These are phyloP conservation scores for Orchesellides sinensis DNA, from an alignment of 2,888 invertebrate genomes.

Conservation along the genomic window DNA sequence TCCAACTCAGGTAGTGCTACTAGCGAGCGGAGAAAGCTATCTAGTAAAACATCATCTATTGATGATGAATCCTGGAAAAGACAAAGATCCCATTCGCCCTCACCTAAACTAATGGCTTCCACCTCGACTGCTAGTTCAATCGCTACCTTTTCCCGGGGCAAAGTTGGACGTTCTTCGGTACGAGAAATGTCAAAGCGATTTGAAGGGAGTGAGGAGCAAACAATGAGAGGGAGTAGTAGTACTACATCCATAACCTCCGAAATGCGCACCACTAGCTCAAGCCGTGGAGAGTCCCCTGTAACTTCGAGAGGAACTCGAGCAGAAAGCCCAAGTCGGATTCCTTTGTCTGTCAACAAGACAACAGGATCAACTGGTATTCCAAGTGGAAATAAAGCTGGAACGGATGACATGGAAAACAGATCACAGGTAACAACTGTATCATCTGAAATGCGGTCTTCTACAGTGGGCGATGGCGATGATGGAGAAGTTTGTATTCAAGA, in stretches of 20 bases:
- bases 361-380: constrained; percentile 21
- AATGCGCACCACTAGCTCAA: background rate
- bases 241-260: constrained; percentile 39
- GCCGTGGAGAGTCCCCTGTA: constrained; percentile 19
- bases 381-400: constrained; percentile 2
- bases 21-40: background rate
- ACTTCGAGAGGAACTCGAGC: constrained; percentile 32
- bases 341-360: constrained; percentile 55
- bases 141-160: constrained; percentile 69
- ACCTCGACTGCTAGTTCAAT: constrained; percentile 39
- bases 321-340: constrained; percentile 63
- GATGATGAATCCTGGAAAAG: constrained; percentile 66
- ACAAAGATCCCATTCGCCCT: constrained; percentile 51
- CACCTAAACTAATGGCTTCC: constrained; percentile 30
- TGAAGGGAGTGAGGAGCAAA: constrained; percentile 52
- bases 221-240: constrained; percentile 31
- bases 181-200: constrained; percentile 73
- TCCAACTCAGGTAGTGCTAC: background rate
- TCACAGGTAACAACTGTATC: constrained; percentile 30
- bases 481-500: constrained; percentile 34
- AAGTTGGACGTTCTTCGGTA: constrained; percentile 73
- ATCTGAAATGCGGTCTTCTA: constrained; percentile 24
- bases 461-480: constrained; percentile 17
- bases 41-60: constrained; percentile 11
- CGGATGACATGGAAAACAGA: constrained; percentile 13